A percentile compares a stretch with the other conserved stretches of the same genome.
These are phyloP conservation scores for Pempheris klunzingeri DNA, from an alignment of 2,797 vertebrate species.

Conservation along the genomic window DNA sequence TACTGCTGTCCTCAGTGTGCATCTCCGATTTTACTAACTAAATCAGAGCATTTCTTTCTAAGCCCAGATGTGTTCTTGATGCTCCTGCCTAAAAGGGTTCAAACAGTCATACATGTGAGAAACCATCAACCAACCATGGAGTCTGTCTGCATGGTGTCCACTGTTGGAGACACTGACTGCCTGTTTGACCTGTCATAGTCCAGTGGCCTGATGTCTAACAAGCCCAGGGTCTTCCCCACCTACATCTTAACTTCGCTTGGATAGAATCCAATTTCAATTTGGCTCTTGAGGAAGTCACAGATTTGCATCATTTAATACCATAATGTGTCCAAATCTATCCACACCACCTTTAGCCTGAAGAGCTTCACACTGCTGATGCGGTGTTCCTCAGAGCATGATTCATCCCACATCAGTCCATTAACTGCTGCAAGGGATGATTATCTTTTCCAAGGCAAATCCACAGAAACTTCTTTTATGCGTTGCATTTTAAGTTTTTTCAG, in stretches of 20 bases:
- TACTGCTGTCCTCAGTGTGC: background rate
- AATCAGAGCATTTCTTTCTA: background rate
- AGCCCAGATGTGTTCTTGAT: slow-evolving; percentile 5
- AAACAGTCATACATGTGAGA: slow-evolving; percentile 5
- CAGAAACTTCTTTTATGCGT: slow-evolving; percentile 26
- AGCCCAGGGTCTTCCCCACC: background rate
- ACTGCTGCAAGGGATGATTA: slow-evolving; percentile 40
- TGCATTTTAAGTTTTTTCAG: slow-evolving; percentile 20
- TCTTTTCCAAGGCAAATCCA: slow-evolving; percentile 30
- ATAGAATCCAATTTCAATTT: slow-evolving; percentile 29
- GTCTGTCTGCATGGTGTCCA: background rate
- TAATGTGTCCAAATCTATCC: slow-evolving; percentile 40
- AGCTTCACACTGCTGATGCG: slow-evolving; percentile 7
- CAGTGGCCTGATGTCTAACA: slow-evolving; percentile 10
- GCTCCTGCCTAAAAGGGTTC: background rate
- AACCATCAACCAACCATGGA: slow-evolving; percentile 1
- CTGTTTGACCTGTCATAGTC: slow-evolving; percentile 14
- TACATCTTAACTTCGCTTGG: slow-evolving; percentile 11
- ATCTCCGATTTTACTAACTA: slow-evolving; percentile 9
- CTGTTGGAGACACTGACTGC: background rate
- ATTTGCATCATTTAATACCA: slow-evolving; percentile 53
- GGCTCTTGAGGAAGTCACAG: slow-evolving; percentile 23
- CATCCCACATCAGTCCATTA: slow-evolving; percentile 45
- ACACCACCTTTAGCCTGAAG: slow-evolving; percentile 36
- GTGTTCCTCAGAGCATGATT: slow-evolving; percentile 34